Evolutionary conservation across 2,888 invertebrate genomes (phyloP), one percentile per base, ranked within the genome.

Genomic region (Hydropsyche betteni): DNA sequence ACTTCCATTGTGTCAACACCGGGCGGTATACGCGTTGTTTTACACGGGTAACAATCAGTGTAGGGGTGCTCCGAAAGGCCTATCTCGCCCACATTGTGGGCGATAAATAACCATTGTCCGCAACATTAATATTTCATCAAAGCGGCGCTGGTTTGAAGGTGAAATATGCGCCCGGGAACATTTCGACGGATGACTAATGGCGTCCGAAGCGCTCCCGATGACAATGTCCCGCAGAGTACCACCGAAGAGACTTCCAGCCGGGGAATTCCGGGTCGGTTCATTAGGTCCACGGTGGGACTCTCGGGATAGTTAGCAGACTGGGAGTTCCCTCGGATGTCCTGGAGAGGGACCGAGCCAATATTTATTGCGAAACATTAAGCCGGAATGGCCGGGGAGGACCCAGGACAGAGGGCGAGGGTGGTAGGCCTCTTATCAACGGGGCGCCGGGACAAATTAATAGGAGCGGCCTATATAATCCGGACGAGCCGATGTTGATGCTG

Each of bases 281-380:
- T 69, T 69, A 69, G 50, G 69, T 69, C 38, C 51, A 44, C n/a
- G 50, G 8, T 24, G 24, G 24, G 24, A 24, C 24, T 24, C 24
- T 24, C 24, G 2, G 24, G 44, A 44, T 44, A 44, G 44, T 44
- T 44, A 44, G 44, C 44, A 44, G 44, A 44, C 44, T 24, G 24
- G 24, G 24, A 24, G 69, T 69, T 51, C 24, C 7, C 14, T 14
- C 8, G 14, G 38, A 34, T 16, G 51, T 24, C 16, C 5, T 16
- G 10, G 6, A 53, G n/a, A 36, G 53, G 70, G 70, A 53, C 53
- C 64, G 34, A 34, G 16, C n/a, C 52, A n/a, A 70, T 70, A 70
- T 70, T 70, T 70, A 70, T 70, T 70, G 70, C 70, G 24, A 52
- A 34, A 70, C 70, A 70, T 70, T 70, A 70, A 34, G 34, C 16